Base-by-base conservation (phyloP, 2,888 invertebrate genomes). In the Pycnomerus fuliginosus region DNA sequence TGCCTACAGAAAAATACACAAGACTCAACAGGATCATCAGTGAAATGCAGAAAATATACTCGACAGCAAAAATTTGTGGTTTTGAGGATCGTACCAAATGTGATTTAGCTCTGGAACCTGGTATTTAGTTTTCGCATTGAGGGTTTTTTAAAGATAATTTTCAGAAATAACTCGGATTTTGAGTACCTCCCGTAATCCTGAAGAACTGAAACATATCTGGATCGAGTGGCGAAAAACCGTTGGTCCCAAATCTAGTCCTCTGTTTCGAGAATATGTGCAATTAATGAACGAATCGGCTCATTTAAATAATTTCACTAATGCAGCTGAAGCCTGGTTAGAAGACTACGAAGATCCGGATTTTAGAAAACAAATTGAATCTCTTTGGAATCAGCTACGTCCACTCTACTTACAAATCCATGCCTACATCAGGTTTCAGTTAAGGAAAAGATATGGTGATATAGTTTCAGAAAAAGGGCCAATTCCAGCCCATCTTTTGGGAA, bases 361-460 rank as follows among this genome's bases (percentile, higher is more conserved):
- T 46, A 82, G 82, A 54, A 66, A 80, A 15, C 83, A 86, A 56
- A 67, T 91, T 14, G 80, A 80, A 4, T 76, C 76, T 36, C 71
- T 90, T 2, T 90, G 87, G 80, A 76, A 80, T 36, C 81, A 87
- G 62, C 74, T 94, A 33, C 82, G 82, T 53, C 93, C 93, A 0
- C 69, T 94, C 2, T 94, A 94, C 64, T 73, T 84, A 42, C 85
- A 91, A 63, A 71, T 93, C 2, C 92, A 93, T 67, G 90, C 87
- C 0, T 92, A 90, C 61, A 85, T 90, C 1, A 77, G 91, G 53
- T 77, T 80, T 54, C 81, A 84, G 38, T 71, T 93, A 27, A 74
- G 80, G 10, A 74, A 83, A 59, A 76, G 79, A 53, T 90, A 91
- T 65, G 90, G 90, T 1, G 80, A 82, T 22, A 79, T 81, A 23